Evolutionary conservation across 1,140 invertebrate genomes (phyloP).

Genomic region (Mesaphorura yosii): DNA sequence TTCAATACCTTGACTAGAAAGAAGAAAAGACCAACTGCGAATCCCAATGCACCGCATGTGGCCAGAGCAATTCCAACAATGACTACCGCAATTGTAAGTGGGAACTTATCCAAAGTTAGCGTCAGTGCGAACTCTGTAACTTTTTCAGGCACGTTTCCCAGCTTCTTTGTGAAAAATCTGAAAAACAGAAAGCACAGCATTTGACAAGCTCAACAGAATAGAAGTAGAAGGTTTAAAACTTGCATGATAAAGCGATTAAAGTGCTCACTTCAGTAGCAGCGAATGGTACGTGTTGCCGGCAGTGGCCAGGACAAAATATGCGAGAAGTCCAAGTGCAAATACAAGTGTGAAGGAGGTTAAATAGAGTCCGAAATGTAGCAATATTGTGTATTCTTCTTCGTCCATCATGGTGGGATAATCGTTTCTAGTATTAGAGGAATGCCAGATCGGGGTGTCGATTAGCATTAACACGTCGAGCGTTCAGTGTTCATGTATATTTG

Average conservation of each 20-base stretch:
- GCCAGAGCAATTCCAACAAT: slow-evolving; percentile 13
- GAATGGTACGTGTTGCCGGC: slow-evolving; percentile 20
- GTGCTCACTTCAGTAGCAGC: slow-evolving; percentile 16
- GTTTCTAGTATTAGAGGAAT: too few relatives aligned
- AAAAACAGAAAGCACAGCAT: slow-evolving; percentile 1
- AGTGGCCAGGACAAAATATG: background rate
- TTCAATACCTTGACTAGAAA: slow-evolving; percentile 16
- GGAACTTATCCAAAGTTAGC: slow-evolving; percentile 24
- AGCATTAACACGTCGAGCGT: too few relatives aligned
- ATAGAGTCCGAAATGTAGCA: too few relatives aligned
- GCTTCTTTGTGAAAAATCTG: slow-evolving; percentile 14
- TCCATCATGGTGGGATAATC: too few relatives aligned
- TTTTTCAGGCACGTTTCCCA: slow-evolving; percentile 21
- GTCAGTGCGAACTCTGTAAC: slow-evolving; percentile 24
- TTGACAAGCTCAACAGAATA: background rate
- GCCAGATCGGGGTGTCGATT: too few relatives aligned
- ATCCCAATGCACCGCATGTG: slow-evolving; percentile 23
- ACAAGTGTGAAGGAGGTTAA: too few relatives aligned
- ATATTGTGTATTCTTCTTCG: too few relatives aligned
- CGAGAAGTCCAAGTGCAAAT: too few relatives aligned
- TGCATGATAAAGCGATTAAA: background rate
- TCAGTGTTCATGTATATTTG: too few relatives aligned
- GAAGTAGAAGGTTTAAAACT: background rate
- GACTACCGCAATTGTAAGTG: slow-evolving; percentile 18
- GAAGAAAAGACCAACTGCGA: slow-evolving; percentile 14